Evolutionary conservation across 2,888 invertebrate species (phyloP).

Genomic region (Andrena minutula): DNA sequence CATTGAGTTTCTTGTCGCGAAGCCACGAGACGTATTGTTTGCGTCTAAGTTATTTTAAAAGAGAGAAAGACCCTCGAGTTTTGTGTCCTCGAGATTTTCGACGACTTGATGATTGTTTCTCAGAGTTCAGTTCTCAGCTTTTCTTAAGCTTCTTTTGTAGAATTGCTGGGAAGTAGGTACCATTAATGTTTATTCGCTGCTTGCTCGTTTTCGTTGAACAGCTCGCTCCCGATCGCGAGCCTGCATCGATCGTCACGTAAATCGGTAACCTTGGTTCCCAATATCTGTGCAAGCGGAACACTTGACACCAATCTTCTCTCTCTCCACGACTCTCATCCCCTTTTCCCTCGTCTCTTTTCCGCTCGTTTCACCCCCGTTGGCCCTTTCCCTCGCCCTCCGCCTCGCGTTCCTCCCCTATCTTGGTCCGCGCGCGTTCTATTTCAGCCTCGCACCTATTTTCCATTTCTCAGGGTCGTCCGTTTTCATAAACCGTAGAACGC

Average conservation of each 20-base stretch:
- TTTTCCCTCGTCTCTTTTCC: neutral
- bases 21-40: neutral
- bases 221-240: constrained; percentile 3
- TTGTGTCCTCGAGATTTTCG: neutral
- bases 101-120: too few relatives aligned
- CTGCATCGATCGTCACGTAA: constrained; percentile 55
- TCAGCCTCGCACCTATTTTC: neutral
- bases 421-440: neutral
- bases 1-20: neutral
- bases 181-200: neutral
- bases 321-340: constrained; percentile 5
- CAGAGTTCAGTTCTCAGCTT: too few relatives aligned
- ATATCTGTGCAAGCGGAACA: constrained; percentile 43
- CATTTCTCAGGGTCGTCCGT: neutral
- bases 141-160: too few relatives aligned
- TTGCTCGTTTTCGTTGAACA: neutral
- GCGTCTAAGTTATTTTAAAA: neutral
- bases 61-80: neutral
- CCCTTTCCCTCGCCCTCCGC: neutral
- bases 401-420: neutral
- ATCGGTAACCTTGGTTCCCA: constrained; percentile 63
- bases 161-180: too few relatives aligned
- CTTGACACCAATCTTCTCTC: constrained; percentile 60
- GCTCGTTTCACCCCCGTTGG: neutral
- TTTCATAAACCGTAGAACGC: neutral